Evolutionary conservation across 2,888 invertebrate genomes (phyloP), one percentile per base, ranked within the genome.

Genomic region (Drosophila mercatorum): DNA sequence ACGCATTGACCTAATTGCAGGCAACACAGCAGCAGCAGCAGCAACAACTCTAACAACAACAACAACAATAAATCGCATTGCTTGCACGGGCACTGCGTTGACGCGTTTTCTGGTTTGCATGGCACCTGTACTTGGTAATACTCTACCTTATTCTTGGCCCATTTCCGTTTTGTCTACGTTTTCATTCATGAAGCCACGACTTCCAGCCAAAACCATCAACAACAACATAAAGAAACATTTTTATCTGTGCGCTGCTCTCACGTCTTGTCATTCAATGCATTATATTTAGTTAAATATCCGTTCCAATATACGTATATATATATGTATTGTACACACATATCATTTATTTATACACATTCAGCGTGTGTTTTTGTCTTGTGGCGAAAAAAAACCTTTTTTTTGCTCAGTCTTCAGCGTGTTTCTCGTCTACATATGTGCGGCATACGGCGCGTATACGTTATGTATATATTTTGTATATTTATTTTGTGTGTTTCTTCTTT

Each of bases 71-170:
- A 46, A 61, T 28, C 71, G 67, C 36, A 69, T 70, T 72, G 80
- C 85, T 64, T 80, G 88, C 77, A 83, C 91, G 59, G 83, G 89
- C 72, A 90, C 92, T 63, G 89, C 91, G 60, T 82, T 92, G 89
- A 91, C 91, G 78, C 88, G 92, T 70, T 91, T 92, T 84, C 82
- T 92, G 84, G 90, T 91, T 83, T 92, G 91, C 82, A 91, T 92
- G 91, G 92, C 92, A 80, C 92, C 92, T 81, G 92, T 92, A 47
- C 92, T 92, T 91, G 92, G 92, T 92, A 92, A 92, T 84, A 47
- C 49, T 41, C 36, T 52, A 47, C 44, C 41, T 46, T 52, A n/a
- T n/a, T 31, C 58, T 5, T 11, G 38, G 59, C 3, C 26, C 53
- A 26, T 17, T 10, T 40, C 59, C 58, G 22, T 66, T 26, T 46